Evolutionary conservation across 2,797 vertebrate species (phyloP), one percentile per base, ranked within the genome.

Genomic region (Neosalanx taihuensis): DNA sequence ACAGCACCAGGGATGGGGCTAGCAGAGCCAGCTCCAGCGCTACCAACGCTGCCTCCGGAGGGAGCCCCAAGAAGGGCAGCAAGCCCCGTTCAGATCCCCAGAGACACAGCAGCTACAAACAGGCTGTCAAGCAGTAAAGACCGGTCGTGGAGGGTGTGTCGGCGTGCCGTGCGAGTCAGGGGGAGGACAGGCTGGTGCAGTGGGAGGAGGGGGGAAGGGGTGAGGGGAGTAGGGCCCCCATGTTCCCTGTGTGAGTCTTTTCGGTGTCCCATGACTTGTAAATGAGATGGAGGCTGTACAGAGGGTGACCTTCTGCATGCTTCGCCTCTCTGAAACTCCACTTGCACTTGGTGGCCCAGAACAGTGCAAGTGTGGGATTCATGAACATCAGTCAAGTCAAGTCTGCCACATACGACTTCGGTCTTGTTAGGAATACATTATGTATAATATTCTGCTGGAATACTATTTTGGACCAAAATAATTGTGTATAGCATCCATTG

Each of bases 101-200:
- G 80, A 89, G 89, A 1, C 56, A 88, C 1, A 84, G 89, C 87
- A 84, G 89, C 87, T 83, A 88, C 89, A 86, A 86, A 71, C 84
- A 88, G 82, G 71, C 84, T 62, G 73, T 84, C 68, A 92, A 90
- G 74, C 88, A 85, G 70, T 93, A 92, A 92, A 84, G 86, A 79
- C 53, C 74, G 62, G 69, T 26, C 72, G 6, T 84, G 30, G 61
- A 0, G 20, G 60, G 58, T 5, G 59, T 31, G 67, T 56, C 18
- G 6, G 56, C n/a, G 41, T 46, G 10, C 13, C 13, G 35, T 9
- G 35, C 0, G 35, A 37, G 35, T 37, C 7, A 10, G 26, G 41
- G 41, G 41, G 23, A 17, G 66, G 64, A 53, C 15, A 29, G 17
- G 46, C 20, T 18, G 41, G 65, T 67, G 17, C 58, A 26, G 23